A percentile compares a stretch with the other conserved stretches of the same genome.
These are phyloP conservation scores for Trissolcus brochymenae DNA, from an alignment of 2,888 invertebrate genomes.

Conservation along the genomic window DNA sequence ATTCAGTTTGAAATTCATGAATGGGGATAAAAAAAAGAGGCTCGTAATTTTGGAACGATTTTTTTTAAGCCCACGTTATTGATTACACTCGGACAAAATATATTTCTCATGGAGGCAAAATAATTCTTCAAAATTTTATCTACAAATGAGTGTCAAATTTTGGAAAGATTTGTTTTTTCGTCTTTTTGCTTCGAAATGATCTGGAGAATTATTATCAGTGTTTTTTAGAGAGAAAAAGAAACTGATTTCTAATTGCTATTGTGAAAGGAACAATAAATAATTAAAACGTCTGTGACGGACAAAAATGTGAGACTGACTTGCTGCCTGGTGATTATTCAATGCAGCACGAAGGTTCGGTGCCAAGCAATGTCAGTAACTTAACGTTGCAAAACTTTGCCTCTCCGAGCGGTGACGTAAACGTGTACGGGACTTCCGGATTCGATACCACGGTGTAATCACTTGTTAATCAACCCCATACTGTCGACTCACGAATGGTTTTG, in stretches of 20 bases:
- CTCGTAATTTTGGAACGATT: slow-evolving; percentile 12
- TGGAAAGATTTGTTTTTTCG: too few species aligned
- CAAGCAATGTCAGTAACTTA: slow-evolving; percentile 27
- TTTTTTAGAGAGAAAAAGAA: too few species aligned
- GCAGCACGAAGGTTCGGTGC: slow-evolving; percentile 7
- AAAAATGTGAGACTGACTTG: neutral
- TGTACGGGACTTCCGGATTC: slow-evolving; percentile 34
- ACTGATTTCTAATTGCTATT: neutral
- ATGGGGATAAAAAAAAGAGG: slow-evolving; percentile 40
- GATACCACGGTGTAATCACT: slow-evolving; percentile 26
- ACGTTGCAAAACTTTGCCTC: slow-evolving; percentile 15
- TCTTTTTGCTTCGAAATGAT: too few species aligned
- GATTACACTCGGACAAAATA: slow-evolving; percentile 16
- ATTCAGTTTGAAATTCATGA: slow-evolving; percentile 40
- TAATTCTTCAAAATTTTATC: neutral
- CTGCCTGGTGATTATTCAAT: neutral
- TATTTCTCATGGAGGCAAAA: slow-evolving; percentile 11
- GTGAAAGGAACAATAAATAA: neutral
- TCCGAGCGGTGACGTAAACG: slow-evolving; percentile 13
- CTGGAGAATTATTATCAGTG: too few species aligned
- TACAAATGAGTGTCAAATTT: too few species aligned
- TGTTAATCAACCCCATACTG: slow-evolving; percentile 35
- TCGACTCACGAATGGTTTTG: slow-evolving; percentile 8
- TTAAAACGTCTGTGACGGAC: neutral
- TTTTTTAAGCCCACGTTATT: slow-evolving; percentile 9